Base-by-base conservation (phyloP, 1,140 invertebrate species). In the Eriocheir sinensis region DNA sequence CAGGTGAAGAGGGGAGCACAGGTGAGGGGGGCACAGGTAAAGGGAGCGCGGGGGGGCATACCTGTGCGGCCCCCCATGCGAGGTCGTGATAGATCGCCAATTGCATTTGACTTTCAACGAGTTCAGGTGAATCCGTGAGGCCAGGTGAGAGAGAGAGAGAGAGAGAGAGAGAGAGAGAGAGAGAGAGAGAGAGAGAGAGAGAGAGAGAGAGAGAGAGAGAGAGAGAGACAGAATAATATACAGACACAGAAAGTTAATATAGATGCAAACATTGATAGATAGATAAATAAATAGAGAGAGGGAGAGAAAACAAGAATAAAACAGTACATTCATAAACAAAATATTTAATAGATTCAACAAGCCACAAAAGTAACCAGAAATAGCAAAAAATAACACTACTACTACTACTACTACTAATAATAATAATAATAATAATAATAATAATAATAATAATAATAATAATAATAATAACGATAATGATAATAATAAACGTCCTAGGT, bases 111-210 rank as follows among this genome's bases (percentile, higher is more conserved):
- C 27, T 9, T 86, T 36, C 3, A 36, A 12, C 48, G 48, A 36
- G n/a, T 2, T 38, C 0, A 2, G 0, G 3, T 9, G 0, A 30
- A 79, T 1, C 0, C n/a, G 79, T 30, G 79, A 81, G 79, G 34
- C n/a, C n/a, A 34, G 34, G 79, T 30, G 79, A 81, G 32, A 86
- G 83, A 86, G 83, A 34, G 30, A 86, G 12, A 34, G 17, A 86
- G 83, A 86, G 83, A 86, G 83, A 86, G 83, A 86, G 83, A 86
- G 48, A 53, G 48, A 53, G 48, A 72, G 27, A 72, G 60, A 72
- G 60, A n/a, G 27, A n/a, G 60, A 72, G 60, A n/a, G 38, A 41
- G 86, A 89, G 86, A 44, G 40, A 21, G 86, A 89, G 86, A 8
- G n/a, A 32, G 86, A 30, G 85, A 0, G n/a, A 30, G 85, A n/a